A percentile compares a stretch with the other conserved stretches of the same genome.
Evolutionary conservation across 1,140 invertebrate genomes (phyloP).

Genomic region (Drosophila mayri): DNA sequence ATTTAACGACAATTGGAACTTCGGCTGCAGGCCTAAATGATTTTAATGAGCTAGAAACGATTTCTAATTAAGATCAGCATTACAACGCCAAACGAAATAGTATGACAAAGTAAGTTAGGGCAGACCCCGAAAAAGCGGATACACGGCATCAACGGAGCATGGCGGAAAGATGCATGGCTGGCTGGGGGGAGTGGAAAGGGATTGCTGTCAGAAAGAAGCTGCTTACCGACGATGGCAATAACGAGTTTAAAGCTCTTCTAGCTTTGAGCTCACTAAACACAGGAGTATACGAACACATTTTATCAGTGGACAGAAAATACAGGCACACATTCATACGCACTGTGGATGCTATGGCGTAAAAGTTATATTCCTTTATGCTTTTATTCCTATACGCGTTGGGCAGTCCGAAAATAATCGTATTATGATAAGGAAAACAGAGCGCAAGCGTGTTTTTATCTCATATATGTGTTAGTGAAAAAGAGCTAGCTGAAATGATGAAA

Average conservation of each 20-base stretch:
- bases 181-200: conserved; percentile 14
- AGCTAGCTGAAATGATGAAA: conserved; percentile 11
- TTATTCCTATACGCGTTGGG: conserved; percentile 57
- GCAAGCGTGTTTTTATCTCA: conserved; percentile 19
- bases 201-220: conserved; percentile 49
- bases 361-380: conserved; percentile 67
- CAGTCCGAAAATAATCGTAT: conserved; percentile 72
- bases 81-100: conserved; percentile 43
- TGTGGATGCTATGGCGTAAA: conserved; percentile 48
- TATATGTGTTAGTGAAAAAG: conserved; percentile 23
- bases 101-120: conserved; percentile 25
- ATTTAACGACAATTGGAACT: conserved; percentile 45
- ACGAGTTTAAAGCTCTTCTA: conserved; percentile 78
- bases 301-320: conserved; percentile 14
- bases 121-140: conserved; percentile 21
- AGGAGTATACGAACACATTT: conserved; percentile 6
- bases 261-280: conserved; percentile 45
- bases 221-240: conserved; percentile 60
- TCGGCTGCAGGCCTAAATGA: conserved; percentile 25
- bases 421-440: conserved; percentile 70
- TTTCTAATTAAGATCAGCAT: conserved; percentile 70
- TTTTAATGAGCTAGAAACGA: conserved; percentile 67
- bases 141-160: conserved; percentile 17
- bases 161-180: conserved; percentile 18
- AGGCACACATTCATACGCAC: conserved; percentile 7